These are phyloP conservation scores for Monopis laevigella DNA, from an alignment of 2,888 invertebrate genomes.

Conservation along the genomic window DNA sequence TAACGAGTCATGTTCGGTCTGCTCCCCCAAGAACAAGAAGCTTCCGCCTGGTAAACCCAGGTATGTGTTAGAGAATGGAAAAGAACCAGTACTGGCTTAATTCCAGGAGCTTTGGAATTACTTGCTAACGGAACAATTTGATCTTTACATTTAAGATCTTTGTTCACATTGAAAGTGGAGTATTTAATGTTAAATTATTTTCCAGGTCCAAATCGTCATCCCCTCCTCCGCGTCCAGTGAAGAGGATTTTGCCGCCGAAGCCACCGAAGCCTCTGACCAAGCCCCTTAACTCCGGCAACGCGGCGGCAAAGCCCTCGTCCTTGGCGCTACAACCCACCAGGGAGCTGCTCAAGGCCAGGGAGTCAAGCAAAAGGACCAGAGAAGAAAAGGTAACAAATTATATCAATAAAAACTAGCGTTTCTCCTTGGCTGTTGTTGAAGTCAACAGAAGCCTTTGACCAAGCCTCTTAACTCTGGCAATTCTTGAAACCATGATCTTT, in stretches of 20 bases:
- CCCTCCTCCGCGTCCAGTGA: slow-evolving; percentile 60
- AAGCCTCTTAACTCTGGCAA: no score
- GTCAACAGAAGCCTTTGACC: no score
- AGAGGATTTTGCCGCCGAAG: slow-evolving; percentile 25
- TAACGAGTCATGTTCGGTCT: slow-evolving; percentile 85
- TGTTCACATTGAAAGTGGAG: no score
- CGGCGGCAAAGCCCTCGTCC: slow-evolving; percentile 21
- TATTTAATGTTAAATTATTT: no score
- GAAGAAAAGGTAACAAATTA: slow-evolving; percentile 56
- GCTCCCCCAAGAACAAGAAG: slow-evolving; percentile 72
- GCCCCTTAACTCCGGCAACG: slow-evolving; percentile 22
- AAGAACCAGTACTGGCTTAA: no score
- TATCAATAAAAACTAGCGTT: no score
- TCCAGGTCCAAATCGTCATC: slow-evolving; percentile 36
- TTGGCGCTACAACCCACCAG: slow-evolving; percentile 49
- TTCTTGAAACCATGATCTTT: no score
- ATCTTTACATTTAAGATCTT: not conserved
- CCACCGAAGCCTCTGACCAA: slow-evolving; percentile 20
- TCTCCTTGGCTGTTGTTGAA: no score
- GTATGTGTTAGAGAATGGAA: slow-evolving; percentile 40
- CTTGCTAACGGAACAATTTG: no score
- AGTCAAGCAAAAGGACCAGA: slow-evolving; percentile 57
- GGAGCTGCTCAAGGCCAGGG: slow-evolving; percentile 53
- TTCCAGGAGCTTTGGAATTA: no score
- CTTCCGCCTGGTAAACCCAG: slow-evolving; percentile 74